phyloP scores from a whole-genome alignment of 2,888 invertebrate genomes.

The Tipula vernalis region DNA sequence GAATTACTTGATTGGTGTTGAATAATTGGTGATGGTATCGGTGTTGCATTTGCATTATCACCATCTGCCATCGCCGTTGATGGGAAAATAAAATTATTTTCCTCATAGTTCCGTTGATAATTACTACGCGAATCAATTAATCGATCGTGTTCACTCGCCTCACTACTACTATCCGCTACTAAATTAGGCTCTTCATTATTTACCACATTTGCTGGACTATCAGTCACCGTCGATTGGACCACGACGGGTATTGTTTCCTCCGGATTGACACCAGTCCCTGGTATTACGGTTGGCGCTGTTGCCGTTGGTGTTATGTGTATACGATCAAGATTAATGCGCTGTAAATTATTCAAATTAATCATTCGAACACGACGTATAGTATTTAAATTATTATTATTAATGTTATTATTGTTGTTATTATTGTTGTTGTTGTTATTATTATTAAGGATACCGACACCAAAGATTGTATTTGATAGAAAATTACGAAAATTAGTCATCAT shows the following conservation, averaged over 20 bases:
- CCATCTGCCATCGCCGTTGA: neutral
- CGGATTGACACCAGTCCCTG: neutral
- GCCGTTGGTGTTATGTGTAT: slow-evolving; percentile 26
- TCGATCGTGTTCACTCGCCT: neutral
- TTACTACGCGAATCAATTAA: slow-evolving; percentile 10
- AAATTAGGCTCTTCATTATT: neutral
- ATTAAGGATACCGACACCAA: slow-evolving; percentile 13
- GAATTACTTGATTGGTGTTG: neutral
- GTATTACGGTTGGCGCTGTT: neutral
- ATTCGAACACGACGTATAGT: slow-evolving; percentile 15
- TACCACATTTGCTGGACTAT: neutral
- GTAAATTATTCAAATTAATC: slow-evolving; percentile 27
- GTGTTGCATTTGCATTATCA: neutral
- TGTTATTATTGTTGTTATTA: slow-evolving; percentile 6
- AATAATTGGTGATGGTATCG: neutral
- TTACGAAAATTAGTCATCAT: neutral
- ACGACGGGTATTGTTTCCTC: slow-evolving; percentile 16
- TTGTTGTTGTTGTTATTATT: slow-evolving; percentile 9
- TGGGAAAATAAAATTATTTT: slow-evolving; percentile 13
- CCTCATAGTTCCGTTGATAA: slow-evolving; percentile 14
- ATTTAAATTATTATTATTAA: slow-evolving; percentile 8
- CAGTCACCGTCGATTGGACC: neutral
- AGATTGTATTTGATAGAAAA: neutral
- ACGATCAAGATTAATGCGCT: slow-evolving; percentile 31
- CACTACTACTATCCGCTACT: neutral